Conservation (phyloP, 2,113 vertebrate genomes). For the Dromas ardeola region DNA sequence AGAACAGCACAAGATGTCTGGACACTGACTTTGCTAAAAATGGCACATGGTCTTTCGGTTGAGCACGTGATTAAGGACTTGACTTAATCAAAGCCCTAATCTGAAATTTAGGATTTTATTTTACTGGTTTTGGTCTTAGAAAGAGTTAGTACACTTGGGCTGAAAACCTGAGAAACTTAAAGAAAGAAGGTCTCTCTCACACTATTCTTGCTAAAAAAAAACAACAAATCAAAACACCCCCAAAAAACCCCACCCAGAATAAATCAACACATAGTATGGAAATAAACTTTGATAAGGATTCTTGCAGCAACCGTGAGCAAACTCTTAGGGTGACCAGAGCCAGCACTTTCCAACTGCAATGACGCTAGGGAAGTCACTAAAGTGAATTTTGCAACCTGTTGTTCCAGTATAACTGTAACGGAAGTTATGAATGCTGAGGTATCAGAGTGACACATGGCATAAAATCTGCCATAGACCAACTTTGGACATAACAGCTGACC, state of each 20-base stretch:
- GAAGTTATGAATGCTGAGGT: background rate
- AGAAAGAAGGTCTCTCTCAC: background rate
- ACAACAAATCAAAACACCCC: accelerated
- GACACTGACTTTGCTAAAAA: background rate
- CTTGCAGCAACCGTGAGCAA: background rate
- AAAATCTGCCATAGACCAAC: background rate
- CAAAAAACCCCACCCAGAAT: accelerated
- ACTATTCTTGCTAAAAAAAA: background rate
- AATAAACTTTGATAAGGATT: background rate
- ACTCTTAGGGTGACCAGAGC: background rate
- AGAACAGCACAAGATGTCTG: background rate
- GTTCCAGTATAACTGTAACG: background rate
- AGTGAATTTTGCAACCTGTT: background rate
- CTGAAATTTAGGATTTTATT: background rate
- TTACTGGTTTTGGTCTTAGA: background rate
- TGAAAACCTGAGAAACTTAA: background rate
- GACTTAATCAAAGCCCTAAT: background rate
- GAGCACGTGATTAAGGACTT: background rate
- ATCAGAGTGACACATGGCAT: background rate
- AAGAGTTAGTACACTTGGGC: background rate
- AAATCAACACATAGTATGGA: background rate
- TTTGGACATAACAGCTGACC: background rate
- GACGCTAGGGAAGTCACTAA: background rate
- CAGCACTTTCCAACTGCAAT: background rate
- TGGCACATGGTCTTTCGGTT: background rate